Conservation (phyloP, 2,888 invertebrate genomes). For the Drosophila emarginata region DNA sequence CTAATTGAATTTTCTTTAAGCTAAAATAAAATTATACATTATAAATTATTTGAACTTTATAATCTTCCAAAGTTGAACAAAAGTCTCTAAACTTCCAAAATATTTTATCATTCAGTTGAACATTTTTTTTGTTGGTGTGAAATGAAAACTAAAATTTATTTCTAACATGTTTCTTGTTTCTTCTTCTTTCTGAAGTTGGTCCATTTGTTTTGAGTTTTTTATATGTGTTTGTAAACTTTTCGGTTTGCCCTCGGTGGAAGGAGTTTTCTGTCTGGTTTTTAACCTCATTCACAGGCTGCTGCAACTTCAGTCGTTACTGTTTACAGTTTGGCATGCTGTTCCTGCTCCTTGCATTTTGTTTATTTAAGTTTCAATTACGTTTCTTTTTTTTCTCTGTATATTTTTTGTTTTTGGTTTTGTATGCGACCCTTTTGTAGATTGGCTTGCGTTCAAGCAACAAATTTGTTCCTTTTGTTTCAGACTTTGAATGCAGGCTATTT, state of each 20-base stretch:
- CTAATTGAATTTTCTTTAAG: too few relatives aligned
- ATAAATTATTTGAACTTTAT: too few relatives aligned
- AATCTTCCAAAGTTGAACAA: too few relatives aligned
- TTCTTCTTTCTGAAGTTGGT: not conserved
- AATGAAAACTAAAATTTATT: not conserved
- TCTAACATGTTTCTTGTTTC: not conserved
- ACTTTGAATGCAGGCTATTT: slow-evolving; percentile 39
- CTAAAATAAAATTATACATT: too few relatives aligned
- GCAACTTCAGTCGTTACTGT: slow-evolving; percentile 53
- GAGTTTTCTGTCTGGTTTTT: slow-evolving; percentile 19
- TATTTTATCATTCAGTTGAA: not conserved
- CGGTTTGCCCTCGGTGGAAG: not conserved
- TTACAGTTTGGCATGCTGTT: slow-evolving; percentile 40
- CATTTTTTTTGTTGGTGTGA: too few relatives aligned
- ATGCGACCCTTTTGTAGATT: slow-evolving; percentile 56
- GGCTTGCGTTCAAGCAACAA: slow-evolving; percentile 64
- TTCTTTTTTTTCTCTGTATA: slow-evolving; percentile 26
- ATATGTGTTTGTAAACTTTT: not conserved
- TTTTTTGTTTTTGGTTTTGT: slow-evolving; percentile 2
- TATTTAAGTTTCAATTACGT: slow-evolving; percentile 75
- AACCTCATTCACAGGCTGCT: slow-evolving; percentile 32
- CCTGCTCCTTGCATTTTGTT: slow-evolving; percentile 53
- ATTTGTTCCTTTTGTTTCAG: slow-evolving; percentile 21
- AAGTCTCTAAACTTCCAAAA: too few relatives aligned
- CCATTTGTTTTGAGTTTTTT: not conserved